A percentile compares a stretch with the other conserved stretches of the same genome.
Evolutionary conservation across 2,888 invertebrate genomes (phyloP).

Genomic region (Aporophyla nigra): DNA sequence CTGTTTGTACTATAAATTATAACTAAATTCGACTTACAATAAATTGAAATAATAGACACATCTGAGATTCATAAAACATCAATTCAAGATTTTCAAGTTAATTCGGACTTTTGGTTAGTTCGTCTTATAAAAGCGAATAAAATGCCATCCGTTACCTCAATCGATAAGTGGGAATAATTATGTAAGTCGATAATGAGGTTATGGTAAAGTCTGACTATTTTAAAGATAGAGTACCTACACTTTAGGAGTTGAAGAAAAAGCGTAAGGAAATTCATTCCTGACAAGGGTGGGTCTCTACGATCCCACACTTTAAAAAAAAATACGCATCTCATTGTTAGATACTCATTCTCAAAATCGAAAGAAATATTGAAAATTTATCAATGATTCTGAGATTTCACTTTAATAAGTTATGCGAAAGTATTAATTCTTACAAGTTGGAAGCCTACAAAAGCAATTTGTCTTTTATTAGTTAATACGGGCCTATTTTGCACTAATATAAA

Average conservation of each 20-base stretch:
- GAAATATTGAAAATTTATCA: constrained; percentile 4
- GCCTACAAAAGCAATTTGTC: not conserved
- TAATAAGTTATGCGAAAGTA: not conserved
- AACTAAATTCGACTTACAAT: not conserved
- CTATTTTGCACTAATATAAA: no score
- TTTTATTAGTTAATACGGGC: no score
- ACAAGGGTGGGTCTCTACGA: no score
- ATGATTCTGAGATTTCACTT: not conserved
- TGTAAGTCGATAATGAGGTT: no score
- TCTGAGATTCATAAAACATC: not conserved
- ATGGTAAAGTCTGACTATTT: no score
- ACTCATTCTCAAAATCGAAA: not conserved
- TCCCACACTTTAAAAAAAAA: not conserved
- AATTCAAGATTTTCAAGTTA: not conserved
- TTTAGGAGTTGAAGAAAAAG: no score
- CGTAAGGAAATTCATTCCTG: no score
- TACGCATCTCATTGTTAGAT: not conserved
- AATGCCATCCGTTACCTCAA: no score
- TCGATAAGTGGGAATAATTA: no score
- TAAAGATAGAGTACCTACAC: no score
- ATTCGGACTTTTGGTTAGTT: not conserved
- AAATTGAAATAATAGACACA: not conserved
- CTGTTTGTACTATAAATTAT: not conserved
- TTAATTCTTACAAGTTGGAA: not conserved
- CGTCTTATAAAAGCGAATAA: no score